Evolutionary conservation across 2,797 vertebrate species (phyloP), one percentile per base, ranked within the genome.

Genomic region (Neopelma chrysocephalum): DNA sequence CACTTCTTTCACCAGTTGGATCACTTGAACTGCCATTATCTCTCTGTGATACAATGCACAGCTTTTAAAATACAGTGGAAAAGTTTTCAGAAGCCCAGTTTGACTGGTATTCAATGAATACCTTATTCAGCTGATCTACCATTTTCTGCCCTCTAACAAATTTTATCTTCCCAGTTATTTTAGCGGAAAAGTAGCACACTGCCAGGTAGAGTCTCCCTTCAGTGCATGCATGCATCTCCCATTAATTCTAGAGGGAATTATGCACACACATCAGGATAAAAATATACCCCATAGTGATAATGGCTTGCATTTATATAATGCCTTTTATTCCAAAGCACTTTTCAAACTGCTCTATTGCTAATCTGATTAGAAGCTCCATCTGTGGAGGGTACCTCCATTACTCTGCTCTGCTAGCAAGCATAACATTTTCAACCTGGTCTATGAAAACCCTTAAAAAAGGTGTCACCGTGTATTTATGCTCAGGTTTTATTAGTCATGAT

Each of bases 261-360:
- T 92, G 90, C 76, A 93, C 93, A 96, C 95, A 94, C 94, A 96
- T 96, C 87, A 96, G 94, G 96, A 96, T 91, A 95, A 97, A 96
- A 97, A 97, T 94, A 96, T 93, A 96, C 93, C 96, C 95, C 93
- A 96, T 97, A 96, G 94, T 93, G 97, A 96, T 97, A 97, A 97
- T 96, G 93, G 95, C 95, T 97, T 96, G 82, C 96, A 94, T 93
- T 96, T 96, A 96, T 96, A 95, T 94, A 97, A 97, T 86, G 93
- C 86, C 89, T 96, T 96, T 95, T 94, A 94, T 96, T 96, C 94
- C 36, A 89, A 96, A 97, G 93, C 93, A 96, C 95, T 97, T 97
- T 95, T 96, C 93, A 96, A 96, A 97, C 97, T 97, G 94, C 83
- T 97, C 57, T 90, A 47, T 66, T 97, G 95, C 91, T 97, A 96